Evolutionary conservation across 2,113 vertebrate genomes (phyloP).

Genomic region (Agapornis roseicollis): DNA sequence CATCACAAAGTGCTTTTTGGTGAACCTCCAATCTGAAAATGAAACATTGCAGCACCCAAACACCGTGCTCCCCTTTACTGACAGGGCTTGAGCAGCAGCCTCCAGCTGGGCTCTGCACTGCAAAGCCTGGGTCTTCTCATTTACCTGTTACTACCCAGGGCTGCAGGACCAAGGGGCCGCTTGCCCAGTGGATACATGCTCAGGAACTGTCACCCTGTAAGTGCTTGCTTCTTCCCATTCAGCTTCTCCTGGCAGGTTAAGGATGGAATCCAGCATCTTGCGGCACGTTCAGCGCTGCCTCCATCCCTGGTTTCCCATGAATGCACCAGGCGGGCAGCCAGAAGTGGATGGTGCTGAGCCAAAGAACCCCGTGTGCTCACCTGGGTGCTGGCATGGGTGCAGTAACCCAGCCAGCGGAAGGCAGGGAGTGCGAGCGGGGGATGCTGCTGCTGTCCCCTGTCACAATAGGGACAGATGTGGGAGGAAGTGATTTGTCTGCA

Average conservation of each 20-base stretch:
- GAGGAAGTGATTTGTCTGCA: constrained; percentile 40
- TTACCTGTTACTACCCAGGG: accelerated
- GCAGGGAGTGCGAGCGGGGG: background rate
- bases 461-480: constrained; percentile 25
- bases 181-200: background rate
- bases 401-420: background rate
- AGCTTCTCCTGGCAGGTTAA: background rate
- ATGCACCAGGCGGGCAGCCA: background rate
- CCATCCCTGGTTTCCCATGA: background rate
- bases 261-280: background rate
- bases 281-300: accelerated
- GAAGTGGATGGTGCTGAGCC: background rate
- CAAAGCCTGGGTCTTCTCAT: background rate
- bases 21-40: background rate
- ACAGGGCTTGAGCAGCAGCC: background rate
- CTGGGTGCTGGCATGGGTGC: background rate
- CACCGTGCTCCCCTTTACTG: too few relatives aligned
- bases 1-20: background rate
- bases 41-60: background rate
- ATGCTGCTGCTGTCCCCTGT: background rate
- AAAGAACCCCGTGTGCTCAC: background rate
- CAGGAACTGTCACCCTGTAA: background rate
- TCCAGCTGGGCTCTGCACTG: accelerated
- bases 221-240: accelerated
- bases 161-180: accelerated